Evolutionary conservation across 2,888 invertebrate genomes (phyloP).

Genomic region (Spatulosminthurus flaviceps): DNA sequence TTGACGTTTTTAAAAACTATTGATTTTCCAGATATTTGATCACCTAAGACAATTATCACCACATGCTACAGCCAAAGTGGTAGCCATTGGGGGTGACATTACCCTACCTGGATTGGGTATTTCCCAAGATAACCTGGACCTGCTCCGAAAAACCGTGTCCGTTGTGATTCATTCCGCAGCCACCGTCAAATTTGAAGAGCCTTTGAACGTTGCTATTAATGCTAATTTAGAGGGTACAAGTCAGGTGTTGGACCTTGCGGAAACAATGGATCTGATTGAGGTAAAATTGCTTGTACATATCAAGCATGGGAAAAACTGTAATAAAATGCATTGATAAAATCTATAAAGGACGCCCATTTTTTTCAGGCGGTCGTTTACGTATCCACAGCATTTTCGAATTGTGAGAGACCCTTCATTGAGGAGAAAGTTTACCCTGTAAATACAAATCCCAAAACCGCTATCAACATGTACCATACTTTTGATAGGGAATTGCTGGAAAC

Average conservation of each 20-base stretch:
- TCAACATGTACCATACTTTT: neutral
- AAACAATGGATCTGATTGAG: constrained; percentile 5
- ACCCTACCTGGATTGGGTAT: constrained; percentile 16
- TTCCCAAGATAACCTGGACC: neutral
- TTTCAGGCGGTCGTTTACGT: constrained; percentile 31
- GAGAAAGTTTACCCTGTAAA: constrained; percentile 28
- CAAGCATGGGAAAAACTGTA: no score
- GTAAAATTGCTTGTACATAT: neutral
- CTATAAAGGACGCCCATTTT: no score
- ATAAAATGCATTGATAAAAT: no score
- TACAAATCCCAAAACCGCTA: constrained; percentile 10
- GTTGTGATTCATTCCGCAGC: constrained; percentile 31
- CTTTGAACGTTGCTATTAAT: constrained; percentile 3
- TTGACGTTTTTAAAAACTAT: no score
- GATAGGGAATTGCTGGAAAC: neutral
- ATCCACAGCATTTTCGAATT: constrained; percentile 36
- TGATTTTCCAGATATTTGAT: constrained; percentile 30
- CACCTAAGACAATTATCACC: neutral
- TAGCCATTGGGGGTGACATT: constrained; percentile 16
- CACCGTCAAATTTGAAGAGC: constrained; percentile 28
- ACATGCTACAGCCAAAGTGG: neutral
- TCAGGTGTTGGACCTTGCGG: neutral
- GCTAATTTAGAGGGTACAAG: constrained; percentile 22
- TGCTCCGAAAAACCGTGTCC: constrained; percentile 13
- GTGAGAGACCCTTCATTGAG: constrained; percentile 27